Conservation (phyloP, 2,888 invertebrate species). For the Parthenolecanium corni region DNA sequence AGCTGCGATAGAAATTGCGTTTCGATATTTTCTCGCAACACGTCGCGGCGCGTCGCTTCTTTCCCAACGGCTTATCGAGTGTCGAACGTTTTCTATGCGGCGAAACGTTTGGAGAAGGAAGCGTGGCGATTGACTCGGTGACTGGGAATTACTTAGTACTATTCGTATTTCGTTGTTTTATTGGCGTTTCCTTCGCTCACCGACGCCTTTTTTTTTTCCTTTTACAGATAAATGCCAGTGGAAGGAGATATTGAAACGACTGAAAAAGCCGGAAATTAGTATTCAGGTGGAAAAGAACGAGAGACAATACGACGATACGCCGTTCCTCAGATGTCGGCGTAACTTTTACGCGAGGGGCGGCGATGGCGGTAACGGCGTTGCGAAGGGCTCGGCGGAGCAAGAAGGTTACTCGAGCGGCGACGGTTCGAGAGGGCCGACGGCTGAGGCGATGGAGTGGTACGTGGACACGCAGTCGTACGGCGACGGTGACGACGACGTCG, state of each 20-base stretch:
- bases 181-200: too few species aligned
- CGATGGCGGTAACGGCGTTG: not conserved
- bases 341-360: not conserved
- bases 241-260: slow-evolving; percentile 26
- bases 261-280: slow-evolving; percentile 24
- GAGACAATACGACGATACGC: not conserved
- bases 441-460: not conserved
- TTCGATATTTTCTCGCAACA: too few species aligned
- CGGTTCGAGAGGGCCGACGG: too few species aligned
- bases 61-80: too few species aligned
- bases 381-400: not conserved
- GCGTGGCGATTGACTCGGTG: too few species aligned
- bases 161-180: too few species aligned
- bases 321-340: not conserved
- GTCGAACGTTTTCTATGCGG: too few species aligned
- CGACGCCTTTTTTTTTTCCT: not conserved
- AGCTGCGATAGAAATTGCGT: too few species aligned
- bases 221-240: slow-evolving; percentile 27
- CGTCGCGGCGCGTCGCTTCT: too few species aligned
- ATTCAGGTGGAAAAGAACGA: slow-evolving; percentile 18
- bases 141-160: too few species aligned
- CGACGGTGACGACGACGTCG: slow-evolving; percentile 21
- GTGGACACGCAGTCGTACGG: slow-evolving; percentile 9
- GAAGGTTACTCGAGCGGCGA: not conserved
- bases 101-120: too few species aligned